Conservation (phyloP, 2,113 vertebrate species). For the crab-eating macaque (Macaca fascicularis) region T2T-MFA8v1.1 NC_088389.1:123941001-123941500, state of each 20-base stretch:
- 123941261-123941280: background rate
- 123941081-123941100: too few species aligned
- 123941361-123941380: too few species aligned
- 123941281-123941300: background rate
- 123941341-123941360: background rate
- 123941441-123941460: background rate
- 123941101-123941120: background rate
- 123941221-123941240: background rate
- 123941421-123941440: background rate
- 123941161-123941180: background rate
- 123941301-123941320: background rate
- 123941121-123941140: background rate
- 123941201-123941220: accelerated
- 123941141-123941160: background rate
- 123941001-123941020: background rate
- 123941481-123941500: background rate
- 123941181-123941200: background rate
- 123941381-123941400: background rate
- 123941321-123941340: background rate
- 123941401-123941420: background rate
- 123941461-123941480: background rate
- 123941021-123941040: too few species aligned
- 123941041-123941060: background rate
- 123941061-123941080: background rate
- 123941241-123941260: background rate